Evolutionary conservation across 2,113 vertebrate genomes (phyloP).

Genomic region (Dermatemys mawii): DNA sequence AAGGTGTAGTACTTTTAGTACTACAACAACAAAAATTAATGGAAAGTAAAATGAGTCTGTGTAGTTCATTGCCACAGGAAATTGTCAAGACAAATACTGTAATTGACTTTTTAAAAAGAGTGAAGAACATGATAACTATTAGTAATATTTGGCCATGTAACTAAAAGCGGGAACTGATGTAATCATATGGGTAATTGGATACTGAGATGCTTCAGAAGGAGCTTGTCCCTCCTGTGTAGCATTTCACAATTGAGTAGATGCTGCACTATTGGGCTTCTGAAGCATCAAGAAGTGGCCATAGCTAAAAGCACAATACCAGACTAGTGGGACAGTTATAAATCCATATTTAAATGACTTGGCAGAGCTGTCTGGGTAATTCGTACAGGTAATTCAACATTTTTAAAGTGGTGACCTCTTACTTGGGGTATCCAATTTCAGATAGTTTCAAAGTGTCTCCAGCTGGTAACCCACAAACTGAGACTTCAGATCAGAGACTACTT

Average conservation of each 20-base stretch:
- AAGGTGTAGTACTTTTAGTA: neutral
- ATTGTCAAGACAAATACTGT: neutral
- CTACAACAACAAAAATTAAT: neutral
- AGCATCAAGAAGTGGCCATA: neutral
- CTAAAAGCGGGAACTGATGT: neutral
- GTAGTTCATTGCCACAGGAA: neutral
- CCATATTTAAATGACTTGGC: neutral
- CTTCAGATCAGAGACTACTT: neutral
- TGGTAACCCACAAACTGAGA: neutral
- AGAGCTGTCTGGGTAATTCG: neutral
- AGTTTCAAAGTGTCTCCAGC: neutral
- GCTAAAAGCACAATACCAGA: neutral
- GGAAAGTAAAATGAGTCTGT: neutral
- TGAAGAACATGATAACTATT: neutral
- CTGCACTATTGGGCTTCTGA: no score
- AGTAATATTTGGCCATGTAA: neutral
- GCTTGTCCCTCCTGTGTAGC: fast-evolving
- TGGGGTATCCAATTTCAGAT: neutral
- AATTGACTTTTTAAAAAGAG: neutral
- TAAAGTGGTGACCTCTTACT: neutral
- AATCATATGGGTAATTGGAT: neutral
- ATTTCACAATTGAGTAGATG: neutral
- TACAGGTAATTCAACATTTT: neutral
- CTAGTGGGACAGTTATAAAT: neutral
- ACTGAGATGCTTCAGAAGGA: neutral